Conservation (phyloP, 2,113 vertebrate species). For the Solea senegalensis region DNA sequence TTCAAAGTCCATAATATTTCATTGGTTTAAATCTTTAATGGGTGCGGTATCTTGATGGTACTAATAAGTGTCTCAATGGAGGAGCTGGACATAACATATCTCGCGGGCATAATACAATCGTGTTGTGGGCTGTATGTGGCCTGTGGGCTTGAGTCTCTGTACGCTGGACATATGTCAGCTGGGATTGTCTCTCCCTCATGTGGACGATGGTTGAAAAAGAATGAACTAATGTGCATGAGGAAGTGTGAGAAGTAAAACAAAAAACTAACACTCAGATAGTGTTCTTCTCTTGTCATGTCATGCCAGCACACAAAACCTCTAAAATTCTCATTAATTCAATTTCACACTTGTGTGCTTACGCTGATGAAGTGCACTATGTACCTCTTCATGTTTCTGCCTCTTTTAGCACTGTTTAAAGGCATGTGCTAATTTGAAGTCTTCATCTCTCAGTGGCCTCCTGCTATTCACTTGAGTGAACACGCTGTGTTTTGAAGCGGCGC, state of each 20-base stretch:
- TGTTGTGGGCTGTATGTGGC: too few relatives aligned
- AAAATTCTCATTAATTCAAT: conserved; percentile 19
- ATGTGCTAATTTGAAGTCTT: conserved; percentile 38
- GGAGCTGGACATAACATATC: too few relatives aligned
- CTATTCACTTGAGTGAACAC: conserved; percentile 27
- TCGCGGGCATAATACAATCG: too few relatives aligned
- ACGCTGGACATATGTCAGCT: too few relatives aligned
- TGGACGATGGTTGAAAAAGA: too few relatives aligned
- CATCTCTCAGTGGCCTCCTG: conserved; percentile 51
- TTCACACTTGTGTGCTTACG: conserved; percentile 11
- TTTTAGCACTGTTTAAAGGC: conserved; percentile 13
- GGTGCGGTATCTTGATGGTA: too few relatives aligned
- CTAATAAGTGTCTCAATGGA: too few relatives aligned
- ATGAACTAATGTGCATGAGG: conserved; percentile 2
- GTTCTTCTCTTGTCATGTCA: background rate
- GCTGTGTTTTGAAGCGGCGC: conserved; percentile 32
- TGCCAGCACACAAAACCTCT: conserved; percentile 1
- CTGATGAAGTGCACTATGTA: conserved; percentile 10
- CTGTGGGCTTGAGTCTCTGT: too few relatives aligned
- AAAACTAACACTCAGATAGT: background rate
- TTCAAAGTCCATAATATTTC: too few relatives aligned
- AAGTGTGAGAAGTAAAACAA: conserved; percentile 16
- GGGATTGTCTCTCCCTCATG: too few relatives aligned
- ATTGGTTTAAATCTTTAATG: too few relatives aligned
- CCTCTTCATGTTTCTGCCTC: background rate